Evolutionary conservation across 2,113 vertebrate genomes (phyloP), one percentile per base, ranked within the genome.

Genomic region (Sylvietta virens): DNA sequence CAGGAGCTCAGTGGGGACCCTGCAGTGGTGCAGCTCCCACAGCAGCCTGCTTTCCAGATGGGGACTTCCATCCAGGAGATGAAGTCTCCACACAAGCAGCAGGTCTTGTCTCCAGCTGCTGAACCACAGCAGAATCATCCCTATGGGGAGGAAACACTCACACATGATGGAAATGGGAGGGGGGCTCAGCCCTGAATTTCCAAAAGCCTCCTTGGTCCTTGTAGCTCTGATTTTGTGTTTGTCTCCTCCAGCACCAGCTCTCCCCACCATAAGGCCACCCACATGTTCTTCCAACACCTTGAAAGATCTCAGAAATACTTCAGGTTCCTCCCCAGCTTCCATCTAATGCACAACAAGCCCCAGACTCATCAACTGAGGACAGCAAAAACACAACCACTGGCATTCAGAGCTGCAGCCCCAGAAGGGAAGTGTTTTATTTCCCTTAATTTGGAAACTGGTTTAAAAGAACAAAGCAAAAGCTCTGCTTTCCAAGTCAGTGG

Each of bases 401-500:
- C 33, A 39, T 31, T 33, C 7, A 33, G 60, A 81, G 35, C 37
- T 39, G n/a, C 40, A 84, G 60, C 33, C 22, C 23, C 8, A 2
- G 30, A 53, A 74, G 8, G 19, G 27, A 39, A 62, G 5, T 21
- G 7, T 44, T 96, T 96, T 94, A 91, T 92, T 96, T 79, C 31
- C 76, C 39, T 64, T n/a, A 9, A 23, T 62, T 66, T 50, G 27
- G 28, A 79, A 94, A 86, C 6, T 26, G 39, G 18, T 70, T 91
- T 85, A 44, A 76, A 76, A 48, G 51, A 80, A 65, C 35, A 82
- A 83, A 95, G n/a, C 57, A 79, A 67, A 64, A 76, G 44, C 40
- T 70, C 39, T 27, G 74, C 66, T 45, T 23, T 37, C 35, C 0
- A 0, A 27, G 39, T 8, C 0, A 82, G 58, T 15, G 19, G 42